Percentiles rank a stretch among this genome's conserved stretches.
Conservation (phyloP, 2,888 invertebrate genomes). For the Trissonchulus latispiculum region DNA sequence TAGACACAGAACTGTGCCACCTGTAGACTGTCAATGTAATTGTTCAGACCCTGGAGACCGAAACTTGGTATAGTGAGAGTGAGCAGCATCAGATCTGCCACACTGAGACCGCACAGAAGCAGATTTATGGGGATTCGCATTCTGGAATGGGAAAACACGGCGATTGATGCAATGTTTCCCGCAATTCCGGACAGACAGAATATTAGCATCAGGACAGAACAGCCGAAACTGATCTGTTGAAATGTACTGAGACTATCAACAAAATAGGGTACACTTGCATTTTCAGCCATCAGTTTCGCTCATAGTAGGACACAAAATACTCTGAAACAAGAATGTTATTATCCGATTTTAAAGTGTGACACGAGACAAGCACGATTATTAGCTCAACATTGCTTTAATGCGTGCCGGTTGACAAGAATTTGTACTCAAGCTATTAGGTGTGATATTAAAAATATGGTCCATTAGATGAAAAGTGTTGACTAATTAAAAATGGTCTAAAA, state of each 20-base stretch:
- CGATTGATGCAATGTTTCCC: conserved; percentile 2
- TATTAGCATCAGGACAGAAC: conserved; percentile 12
- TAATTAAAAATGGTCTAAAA: no score
- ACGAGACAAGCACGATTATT: no score
- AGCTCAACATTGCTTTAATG: no score
- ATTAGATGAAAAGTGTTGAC: no score
- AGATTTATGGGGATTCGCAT: conserved; percentile 14
- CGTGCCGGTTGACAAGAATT: no score
- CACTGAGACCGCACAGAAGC: background rate
- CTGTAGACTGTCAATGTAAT: background rate
- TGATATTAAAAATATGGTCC: no score
- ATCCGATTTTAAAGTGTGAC: no score
- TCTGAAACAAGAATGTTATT: no score
- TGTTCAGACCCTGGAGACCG: conserved; percentile 8
- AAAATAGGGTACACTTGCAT: background rate
- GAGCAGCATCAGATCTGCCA: conserved; percentile 1
- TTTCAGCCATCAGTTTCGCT: no score
- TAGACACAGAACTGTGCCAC: conserved; percentile 14
- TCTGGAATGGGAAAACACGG: background rate
- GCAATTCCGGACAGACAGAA: conserved; percentile 10
- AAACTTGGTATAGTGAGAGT: conserved; percentile 9
- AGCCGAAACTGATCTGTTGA: conserved; percentile 1
- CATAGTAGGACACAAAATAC: no score
- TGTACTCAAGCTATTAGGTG: no score
- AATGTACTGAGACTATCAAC: background rate